Conservation (phyloP, 2,888 invertebrate species). For the Branchipolynoe longqiensis region DNA sequence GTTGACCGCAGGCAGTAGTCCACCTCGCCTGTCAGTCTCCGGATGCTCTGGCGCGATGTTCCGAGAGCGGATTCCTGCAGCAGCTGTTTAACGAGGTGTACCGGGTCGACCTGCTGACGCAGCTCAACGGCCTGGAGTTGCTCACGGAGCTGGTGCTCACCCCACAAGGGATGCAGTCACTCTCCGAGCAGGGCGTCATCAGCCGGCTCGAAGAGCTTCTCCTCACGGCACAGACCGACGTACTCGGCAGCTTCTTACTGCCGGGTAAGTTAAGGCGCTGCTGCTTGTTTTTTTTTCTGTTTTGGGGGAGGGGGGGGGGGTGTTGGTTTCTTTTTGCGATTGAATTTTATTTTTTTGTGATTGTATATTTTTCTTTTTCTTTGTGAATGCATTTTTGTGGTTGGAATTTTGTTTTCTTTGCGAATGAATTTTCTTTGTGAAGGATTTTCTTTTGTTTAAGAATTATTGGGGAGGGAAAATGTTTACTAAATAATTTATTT, state of each 20-base stretch:
- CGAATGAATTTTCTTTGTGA: too few relatives aligned
- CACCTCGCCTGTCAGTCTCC: constrained; percentile 78
- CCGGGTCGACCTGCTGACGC: constrained; percentile 88
- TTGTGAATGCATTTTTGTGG: too few relatives aligned
- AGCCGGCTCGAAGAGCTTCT: constrained; percentile 86
- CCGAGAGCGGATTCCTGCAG: constrained; percentile 86
- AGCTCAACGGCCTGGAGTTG: constrained; percentile 90
- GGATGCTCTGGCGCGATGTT: constrained; percentile 85
- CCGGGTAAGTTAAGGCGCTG: constrained; percentile 82
- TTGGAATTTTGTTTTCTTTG: too few relatives aligned
- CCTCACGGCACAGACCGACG: constrained; percentile 84
- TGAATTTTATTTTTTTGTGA: too few relatives aligned
- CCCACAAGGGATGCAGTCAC: constrained; percentile 88
- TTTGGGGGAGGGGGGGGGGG: background rate
- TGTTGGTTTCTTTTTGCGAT: too few relatives aligned
- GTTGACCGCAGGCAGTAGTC: background rate
- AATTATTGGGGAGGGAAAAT: too few relatives aligned
- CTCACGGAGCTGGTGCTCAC: constrained; percentile 87
- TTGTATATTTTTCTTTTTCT: too few relatives aligned
- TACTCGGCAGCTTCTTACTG: constrained; percentile 86
- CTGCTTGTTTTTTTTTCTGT: background rate
- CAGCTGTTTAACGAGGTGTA: constrained; percentile 86
- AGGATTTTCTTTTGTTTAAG: too few relatives aligned
- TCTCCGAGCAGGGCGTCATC: constrained; percentile 87
- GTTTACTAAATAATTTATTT: too few relatives aligned